Percentiles rank a stretch among this genome's conserved stretches.
Evolutionary conservation across 2,797 vertebrate genomes (phyloP).

Genomic region (Cuculus canorus): DNA sequence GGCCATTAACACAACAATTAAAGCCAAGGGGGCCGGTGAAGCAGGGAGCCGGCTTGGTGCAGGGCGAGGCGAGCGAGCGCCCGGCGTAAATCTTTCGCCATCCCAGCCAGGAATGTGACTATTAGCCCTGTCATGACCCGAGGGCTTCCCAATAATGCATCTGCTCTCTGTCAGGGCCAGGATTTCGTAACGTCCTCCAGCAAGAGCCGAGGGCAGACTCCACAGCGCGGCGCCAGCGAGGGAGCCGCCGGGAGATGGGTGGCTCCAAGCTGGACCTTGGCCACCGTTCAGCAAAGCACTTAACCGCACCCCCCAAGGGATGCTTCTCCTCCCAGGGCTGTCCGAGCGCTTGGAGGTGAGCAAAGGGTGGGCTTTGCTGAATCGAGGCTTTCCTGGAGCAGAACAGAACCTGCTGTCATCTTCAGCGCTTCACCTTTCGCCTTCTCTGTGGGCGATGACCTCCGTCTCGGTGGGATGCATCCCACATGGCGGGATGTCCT

Average conservation of each 20-base stretch:
- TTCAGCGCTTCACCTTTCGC: no score
- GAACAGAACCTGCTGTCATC: neutral
- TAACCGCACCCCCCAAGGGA: neutral
- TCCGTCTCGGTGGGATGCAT: neutral
- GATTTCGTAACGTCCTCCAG: conserved; percentile 66
- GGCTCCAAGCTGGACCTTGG: conserved; percentile 34
- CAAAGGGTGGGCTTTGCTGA: neutral
- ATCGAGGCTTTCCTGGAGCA: neutral
- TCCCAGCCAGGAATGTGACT: conserved; percentile 79
- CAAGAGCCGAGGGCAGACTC: conserved; percentile 41
- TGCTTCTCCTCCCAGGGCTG: neutral
- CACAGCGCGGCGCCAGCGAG: conserved; percentile 36
- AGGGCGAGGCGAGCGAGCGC: conserved; percentile 68
- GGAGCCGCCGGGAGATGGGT: conserved; percentile 12
- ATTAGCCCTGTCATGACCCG: conserved; percentile 76
- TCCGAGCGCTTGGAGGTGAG: neutral
- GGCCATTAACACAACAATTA: conserved; percentile 82
- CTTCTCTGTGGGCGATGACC: neutral
- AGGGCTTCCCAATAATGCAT: conserved; percentile 77
- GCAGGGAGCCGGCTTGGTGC: conserved; percentile 74
- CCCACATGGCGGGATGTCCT: accelerated
- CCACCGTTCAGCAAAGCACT: conserved; percentile 38
- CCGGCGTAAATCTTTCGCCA: conserved; percentile 77
- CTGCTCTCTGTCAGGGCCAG: conserved; percentile 76
- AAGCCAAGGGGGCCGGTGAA: conserved; percentile 76